Evolutionary conservation across 2,113 vertebrate genomes (phyloP).

Genomic region (Tamias sibiricus): DNA sequence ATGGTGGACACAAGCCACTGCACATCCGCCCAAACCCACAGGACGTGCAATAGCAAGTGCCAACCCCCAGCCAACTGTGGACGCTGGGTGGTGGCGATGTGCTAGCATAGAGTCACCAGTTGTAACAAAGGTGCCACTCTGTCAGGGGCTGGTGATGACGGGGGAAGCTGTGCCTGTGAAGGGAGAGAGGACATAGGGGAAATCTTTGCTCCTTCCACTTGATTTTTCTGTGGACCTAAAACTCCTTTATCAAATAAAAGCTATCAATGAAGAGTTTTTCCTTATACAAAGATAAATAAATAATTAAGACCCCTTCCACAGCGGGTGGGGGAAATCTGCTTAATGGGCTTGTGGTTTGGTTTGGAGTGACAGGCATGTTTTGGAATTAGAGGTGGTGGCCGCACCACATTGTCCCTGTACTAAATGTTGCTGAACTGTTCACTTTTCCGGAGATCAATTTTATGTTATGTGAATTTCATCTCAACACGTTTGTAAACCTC

Average conservation of each 20-base stretch:
- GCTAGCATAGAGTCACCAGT: not conserved
- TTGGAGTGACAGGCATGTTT: not conserved
- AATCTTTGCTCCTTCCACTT: not conserved
- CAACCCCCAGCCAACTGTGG: not conserved
- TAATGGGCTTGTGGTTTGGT: not conserved
- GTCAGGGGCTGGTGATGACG: no score
- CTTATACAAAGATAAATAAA: not conserved
- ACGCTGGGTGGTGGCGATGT: not conserved
- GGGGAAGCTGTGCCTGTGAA: not conserved
- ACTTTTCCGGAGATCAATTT: constrained; percentile 24
- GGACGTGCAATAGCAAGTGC: not conserved
- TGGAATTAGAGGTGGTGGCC: not conserved
- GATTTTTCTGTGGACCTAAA: not conserved
- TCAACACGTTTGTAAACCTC: not conserved
- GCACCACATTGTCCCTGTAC: not conserved
- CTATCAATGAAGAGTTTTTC: not conserved
- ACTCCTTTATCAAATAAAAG: not conserved
- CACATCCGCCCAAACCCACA: not conserved
- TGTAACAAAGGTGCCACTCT: not conserved
- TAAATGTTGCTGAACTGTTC: not conserved
- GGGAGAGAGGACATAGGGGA: accelerated
- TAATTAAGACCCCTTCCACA: not conserved
- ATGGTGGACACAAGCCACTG: not conserved
- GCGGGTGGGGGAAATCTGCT: not conserved
- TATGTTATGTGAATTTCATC: not conserved